phyloP scores from a whole-genome alignment of 1,140 invertebrate species.

The Drosophila ironensis region DNA sequence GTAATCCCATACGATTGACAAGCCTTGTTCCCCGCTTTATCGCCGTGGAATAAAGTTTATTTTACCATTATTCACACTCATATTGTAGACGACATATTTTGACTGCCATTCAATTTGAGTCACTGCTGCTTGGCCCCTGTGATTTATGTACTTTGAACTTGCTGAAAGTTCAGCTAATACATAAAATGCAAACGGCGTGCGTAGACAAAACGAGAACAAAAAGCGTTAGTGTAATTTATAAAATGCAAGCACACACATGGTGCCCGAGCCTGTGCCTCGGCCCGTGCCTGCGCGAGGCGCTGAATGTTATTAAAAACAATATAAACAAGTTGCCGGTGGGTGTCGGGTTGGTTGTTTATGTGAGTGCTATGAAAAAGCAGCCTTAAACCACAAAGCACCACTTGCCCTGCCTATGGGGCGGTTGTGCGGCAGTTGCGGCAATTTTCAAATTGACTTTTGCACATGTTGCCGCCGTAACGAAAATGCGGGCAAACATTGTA shows the following conservation, averaged over 20 bases:
- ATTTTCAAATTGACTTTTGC: conserved; percentile 80
- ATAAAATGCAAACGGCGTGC: conserved; percentile 44
- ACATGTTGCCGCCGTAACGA: conserved; percentile 71
- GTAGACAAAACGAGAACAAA: conserved; percentile 38
- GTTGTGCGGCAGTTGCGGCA: conserved; percentile 51
- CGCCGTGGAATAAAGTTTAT: too few relatives aligned
- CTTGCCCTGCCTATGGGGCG: conserved; percentile 29
- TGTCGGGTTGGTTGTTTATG: conserved; percentile 50
- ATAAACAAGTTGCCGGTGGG: conserved; percentile 67
- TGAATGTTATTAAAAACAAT: conserved; percentile 78
- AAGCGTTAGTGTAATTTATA: conserved; percentile 58
- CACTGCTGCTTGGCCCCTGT: conserved; percentile 23
- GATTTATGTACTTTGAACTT: conserved; percentile 48
- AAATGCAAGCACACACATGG: conserved; percentile 65
- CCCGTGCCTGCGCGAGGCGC: conserved; percentile 24
- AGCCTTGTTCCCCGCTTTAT: too few relatives aligned
- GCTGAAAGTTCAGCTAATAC: conserved; percentile 40
- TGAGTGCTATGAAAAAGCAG: conserved; percentile 37
- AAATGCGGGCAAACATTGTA: conserved; percentile 68
- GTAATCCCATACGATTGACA: too few relatives aligned
- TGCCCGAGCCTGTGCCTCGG: conserved; percentile 13
- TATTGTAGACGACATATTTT: neutral
- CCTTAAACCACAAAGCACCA: conserved; percentile 70
- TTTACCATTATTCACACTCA: neutral
- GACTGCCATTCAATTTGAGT: conserved; percentile 23